A percentile compares a stretch with the other conserved stretches of the same genome.
Conservation (phyloP, 1,140 invertebrate genomes). For the Conopomorpha cramerella region DNA sequence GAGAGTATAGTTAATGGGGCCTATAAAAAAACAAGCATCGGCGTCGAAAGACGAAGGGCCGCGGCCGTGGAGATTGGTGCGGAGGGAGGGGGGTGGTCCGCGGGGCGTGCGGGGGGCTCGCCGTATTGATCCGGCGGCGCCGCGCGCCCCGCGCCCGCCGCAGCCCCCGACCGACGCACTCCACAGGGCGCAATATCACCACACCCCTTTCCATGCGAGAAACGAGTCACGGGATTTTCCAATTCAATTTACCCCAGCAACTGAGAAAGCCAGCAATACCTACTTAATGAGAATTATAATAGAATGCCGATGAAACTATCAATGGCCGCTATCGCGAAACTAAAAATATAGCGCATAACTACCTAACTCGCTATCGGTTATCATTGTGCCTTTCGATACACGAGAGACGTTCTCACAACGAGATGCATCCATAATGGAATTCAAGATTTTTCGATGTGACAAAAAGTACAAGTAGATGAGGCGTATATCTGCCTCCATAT, state of each 20-base stretch:
- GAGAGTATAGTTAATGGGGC: slow-evolving; percentile 40
- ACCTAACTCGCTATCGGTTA: too few species aligned
- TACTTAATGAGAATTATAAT: slow-evolving; percentile 1
- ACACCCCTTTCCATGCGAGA: slow-evolving; percentile 48
- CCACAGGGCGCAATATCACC: slow-evolving; percentile 29
- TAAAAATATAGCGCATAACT: too few species aligned
- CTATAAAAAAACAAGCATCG: slow-evolving; percentile 51
- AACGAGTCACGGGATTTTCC: slow-evolving; percentile 54
- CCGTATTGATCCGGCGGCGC: slow-evolving; percentile 39
- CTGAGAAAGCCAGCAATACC: slow-evolving; percentile 22
- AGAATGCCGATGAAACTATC: too few species aligned
- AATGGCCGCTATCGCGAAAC: too few species aligned
- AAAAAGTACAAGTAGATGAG: too few species aligned
- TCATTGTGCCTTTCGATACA: too few species aligned
- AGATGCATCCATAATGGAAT: too few species aligned
- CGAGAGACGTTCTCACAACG: too few species aligned
- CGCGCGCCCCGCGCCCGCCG: slow-evolving; percentile 13
- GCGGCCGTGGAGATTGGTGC: slow-evolving; percentile 45
- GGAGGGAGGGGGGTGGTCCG: slow-evolving; percentile 9
- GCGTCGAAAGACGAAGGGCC: slow-evolving; percentile 54
- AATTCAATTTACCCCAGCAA: slow-evolving; percentile 45
- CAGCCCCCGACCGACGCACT: slow-evolving; percentile 12
- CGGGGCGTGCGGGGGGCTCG: slow-evolving; percentile 18
- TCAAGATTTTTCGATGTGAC: too few species aligned
- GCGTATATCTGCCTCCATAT: slow-evolving; percentile 44